phyloP scores from a whole-genome alignment of 2,888 invertebrate genomes.

The Tipula vernalis region DNA sequence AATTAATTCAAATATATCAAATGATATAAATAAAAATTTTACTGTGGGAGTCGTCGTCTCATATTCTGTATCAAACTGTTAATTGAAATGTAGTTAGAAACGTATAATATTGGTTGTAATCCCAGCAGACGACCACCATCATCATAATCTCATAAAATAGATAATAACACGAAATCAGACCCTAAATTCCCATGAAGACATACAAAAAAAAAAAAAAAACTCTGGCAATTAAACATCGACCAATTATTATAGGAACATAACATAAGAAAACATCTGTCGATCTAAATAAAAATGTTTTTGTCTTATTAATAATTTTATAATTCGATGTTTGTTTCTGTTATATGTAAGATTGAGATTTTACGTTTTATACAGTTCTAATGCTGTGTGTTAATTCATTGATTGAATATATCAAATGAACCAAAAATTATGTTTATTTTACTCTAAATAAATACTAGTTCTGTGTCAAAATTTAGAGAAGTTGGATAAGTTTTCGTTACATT shows the following conservation, averaged over 20 bases:
- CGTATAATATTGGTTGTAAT: background rate
- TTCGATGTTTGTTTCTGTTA: background rate
- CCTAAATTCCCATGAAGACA: background rate
- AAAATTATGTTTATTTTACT: background rate
- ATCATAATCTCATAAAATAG: background rate
- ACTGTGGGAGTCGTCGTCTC: background rate
- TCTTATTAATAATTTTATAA: background rate
- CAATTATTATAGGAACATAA: background rate
- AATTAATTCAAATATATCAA: background rate
- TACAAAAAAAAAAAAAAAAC: background rate
- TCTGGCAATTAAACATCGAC: background rate
- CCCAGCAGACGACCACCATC: background rate
- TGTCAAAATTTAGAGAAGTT: background rate
- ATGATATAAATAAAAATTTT: background rate
- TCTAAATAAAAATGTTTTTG: background rate
- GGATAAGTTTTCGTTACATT: background rate
- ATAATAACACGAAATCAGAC: background rate
- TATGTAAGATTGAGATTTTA: background rate
- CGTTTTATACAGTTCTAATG: background rate
- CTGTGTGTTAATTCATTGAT: background rate
- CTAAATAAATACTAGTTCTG: background rate
- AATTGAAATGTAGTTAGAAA: background rate
- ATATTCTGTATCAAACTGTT: background rate
- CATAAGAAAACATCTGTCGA: background rate
- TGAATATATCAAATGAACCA: background rate